These are phyloP conservation scores for Phasia obesa DNA, from an alignment of 2,888 invertebrate species.

Conservation along the genomic window DNA sequence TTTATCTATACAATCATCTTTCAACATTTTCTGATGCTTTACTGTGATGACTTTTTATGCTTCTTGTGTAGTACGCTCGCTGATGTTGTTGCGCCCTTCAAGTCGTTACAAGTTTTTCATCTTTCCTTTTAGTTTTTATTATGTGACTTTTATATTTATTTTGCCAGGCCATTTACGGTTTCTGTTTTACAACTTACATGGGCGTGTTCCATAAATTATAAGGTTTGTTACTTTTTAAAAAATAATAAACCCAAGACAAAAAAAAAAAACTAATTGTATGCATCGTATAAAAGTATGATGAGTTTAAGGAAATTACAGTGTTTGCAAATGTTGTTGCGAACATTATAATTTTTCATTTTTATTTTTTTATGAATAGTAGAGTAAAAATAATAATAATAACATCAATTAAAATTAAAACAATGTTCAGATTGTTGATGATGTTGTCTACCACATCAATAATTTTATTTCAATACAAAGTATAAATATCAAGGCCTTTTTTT, in stretches of 20 bases:
- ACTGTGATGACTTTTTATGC: conserved; percentile 31
- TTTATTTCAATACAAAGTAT: background rate
- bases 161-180: conserved; percentile 51
- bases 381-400: conserved; percentile 16
- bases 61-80: conserved; percentile 45
- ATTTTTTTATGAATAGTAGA: background rate
- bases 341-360: conserved; percentile 53
- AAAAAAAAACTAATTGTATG: conserved; percentile 19
- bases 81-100: conserved; percentile 59
- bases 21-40: conserved; percentile 31
- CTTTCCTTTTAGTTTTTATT: background rate
- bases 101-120: conserved; percentile 27
- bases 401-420: conserved; percentile 40
- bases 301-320: conserved; percentile 69
- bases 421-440: conserved; percentile 35
- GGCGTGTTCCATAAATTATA: conserved; percentile 70
- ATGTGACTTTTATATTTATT: conserved; percentile 48
- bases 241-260: conserved; percentile 40
- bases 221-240: conserved; percentile 61
- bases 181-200: conserved; percentile 66
- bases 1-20: conserved; percentile 46
- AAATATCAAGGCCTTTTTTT: too few relatives aligned
- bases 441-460: conserved; percentile 21
- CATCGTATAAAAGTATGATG: conserved; percentile 41
- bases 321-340: conserved; percentile 71